Percentiles rank a stretch among this genome's conserved stretches.
These are phyloP conservation scores for Chironomus tentans DNA, from an alignment of 2,888 invertebrate species.

Conservation along the genomic window DNA sequence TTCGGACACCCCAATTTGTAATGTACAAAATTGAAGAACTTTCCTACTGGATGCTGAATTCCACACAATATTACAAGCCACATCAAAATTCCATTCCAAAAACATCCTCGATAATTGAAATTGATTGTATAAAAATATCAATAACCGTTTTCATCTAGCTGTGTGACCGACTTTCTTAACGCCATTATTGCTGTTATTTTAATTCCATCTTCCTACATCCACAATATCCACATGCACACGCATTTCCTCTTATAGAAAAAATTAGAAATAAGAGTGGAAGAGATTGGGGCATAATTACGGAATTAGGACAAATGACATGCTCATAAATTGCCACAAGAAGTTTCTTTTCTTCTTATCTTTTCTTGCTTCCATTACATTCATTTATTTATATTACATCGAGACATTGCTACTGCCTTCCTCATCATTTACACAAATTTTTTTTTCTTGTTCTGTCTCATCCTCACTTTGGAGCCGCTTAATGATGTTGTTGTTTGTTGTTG, in stretches of 20 bases:
- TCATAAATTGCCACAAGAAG: not conserved
- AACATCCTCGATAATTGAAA: not conserved
- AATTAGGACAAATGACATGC: conserved; percentile 6
- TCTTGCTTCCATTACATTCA: not conserved
- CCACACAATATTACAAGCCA: no score
- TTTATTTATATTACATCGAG: not conserved
- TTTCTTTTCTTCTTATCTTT: not conserved
- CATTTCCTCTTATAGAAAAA: not conserved
- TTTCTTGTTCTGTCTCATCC: not conserved
- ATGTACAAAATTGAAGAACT: no score
- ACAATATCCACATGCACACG: not conserved
- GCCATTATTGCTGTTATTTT: no score
- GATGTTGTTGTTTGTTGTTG: not conserved
- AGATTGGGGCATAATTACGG: not conserved
- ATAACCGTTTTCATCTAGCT: not conserved
- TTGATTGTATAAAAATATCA: not conserved
- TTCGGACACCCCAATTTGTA: no score
- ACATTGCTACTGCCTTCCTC: no score
- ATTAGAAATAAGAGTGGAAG: not conserved
- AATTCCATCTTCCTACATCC: no score
- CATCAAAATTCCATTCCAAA: no score
- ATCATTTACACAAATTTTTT: not conserved
- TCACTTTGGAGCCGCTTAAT: no score
- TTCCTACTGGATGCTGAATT: no score
- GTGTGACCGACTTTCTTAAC: no score